These are phyloP conservation scores for Acanthacorydalis orientalis DNA, from an alignment of 2,888 invertebrate genomes.

Conservation along the genomic window DNA sequence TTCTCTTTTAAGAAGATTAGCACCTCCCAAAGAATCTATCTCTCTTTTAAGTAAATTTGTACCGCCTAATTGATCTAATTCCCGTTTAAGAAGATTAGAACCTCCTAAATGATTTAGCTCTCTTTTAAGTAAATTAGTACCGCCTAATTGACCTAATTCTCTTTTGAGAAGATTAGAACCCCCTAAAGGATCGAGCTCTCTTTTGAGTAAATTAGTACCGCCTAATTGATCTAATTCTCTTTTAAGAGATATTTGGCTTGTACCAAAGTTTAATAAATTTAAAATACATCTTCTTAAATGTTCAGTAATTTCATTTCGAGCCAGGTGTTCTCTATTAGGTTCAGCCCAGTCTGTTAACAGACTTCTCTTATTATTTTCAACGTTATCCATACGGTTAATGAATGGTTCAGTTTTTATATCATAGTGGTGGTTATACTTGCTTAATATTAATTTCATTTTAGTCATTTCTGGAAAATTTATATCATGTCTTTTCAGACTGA, in stretches of 20 bases:
- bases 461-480: too few species aligned
- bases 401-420: too few species aligned
- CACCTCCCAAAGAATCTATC: not conserved
- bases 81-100: not conserved
- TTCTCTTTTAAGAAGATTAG: not conserved
- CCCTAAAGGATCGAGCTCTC: slow-evolving; percentile 1
- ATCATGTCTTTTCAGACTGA: too few species aligned
- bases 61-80: not conserved
- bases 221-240: not conserved
- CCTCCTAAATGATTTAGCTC: not conserved
- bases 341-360: too few species aligned
- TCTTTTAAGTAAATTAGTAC: not conserved
- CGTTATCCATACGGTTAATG: too few species aligned
- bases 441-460: too few species aligned
- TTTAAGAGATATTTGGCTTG: not conserved
- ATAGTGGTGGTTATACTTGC: too few species aligned
- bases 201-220: not conserved
- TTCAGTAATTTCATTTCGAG: too few species aligned
- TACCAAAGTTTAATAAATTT: not conserved
- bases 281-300: not conserved
- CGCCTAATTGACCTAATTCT: not conserved
- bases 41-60: not conserved
- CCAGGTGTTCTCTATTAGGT: too few species aligned
- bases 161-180: slow-evolving; percentile 1
- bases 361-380: too few species aligned